These are phyloP conservation scores for Pipa parva DNA, from an alignment of 2,113 vertebrate species.

Conservation along the genomic window DNA sequence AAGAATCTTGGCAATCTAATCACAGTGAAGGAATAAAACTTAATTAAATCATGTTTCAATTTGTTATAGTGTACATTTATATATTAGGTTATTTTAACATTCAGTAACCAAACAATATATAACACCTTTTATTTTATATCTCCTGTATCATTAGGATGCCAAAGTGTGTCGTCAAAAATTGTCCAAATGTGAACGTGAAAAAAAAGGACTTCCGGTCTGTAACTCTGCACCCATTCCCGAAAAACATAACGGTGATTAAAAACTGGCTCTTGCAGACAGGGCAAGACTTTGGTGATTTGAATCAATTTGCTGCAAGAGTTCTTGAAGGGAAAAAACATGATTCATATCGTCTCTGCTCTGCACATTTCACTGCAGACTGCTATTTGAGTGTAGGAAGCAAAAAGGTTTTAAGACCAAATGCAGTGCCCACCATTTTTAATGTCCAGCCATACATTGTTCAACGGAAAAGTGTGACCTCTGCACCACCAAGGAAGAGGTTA, in stretches of 20 bases:
- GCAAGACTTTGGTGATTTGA: accelerated
- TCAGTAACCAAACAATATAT: no score
- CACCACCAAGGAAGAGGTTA: background rate
- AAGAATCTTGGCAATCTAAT: no score
- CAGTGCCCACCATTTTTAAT: background rate
- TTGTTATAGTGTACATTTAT: background rate
- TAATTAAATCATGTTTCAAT: background rate
- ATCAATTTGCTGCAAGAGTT: background rate
- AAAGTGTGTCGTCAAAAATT: background rate
- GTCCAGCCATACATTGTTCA: background rate
- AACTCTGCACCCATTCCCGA: background rate
- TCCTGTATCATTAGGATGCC: no score
- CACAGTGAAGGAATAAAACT: no score
- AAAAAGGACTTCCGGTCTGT: background rate
- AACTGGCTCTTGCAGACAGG: background rate
- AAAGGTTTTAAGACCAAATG: background rate
- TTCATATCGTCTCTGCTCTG: background rate
- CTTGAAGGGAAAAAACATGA: background rate
- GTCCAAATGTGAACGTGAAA: background rate
- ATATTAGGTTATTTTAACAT: background rate
- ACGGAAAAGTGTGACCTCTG: background rate
- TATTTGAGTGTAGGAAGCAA: background rate
- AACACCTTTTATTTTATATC: no score
- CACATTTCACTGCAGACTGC: background rate
- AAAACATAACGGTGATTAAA: background rate